A percentile compares a stretch with the other conserved stretches of the same genome.
phyloP scores from a whole-genome alignment of 2,797 vertebrate genomes.

The Varecia variegata region DNA sequence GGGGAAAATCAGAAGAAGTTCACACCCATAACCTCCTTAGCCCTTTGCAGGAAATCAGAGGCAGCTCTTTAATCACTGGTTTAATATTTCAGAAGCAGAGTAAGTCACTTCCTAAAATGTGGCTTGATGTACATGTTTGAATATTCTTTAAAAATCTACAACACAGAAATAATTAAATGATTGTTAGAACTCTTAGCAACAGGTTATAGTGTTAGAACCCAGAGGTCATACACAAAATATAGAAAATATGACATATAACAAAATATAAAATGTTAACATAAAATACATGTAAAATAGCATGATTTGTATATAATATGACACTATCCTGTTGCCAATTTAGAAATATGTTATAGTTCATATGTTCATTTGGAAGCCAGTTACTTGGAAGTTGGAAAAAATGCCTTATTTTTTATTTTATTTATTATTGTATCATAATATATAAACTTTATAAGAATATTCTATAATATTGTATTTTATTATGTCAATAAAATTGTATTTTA shows the following conservation, averaged over 20 bases:
- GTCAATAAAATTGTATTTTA: background rate
- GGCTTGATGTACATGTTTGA: background rate
- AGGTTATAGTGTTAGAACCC: background rate
- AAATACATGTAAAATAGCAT: background rate
- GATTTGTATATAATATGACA: background rate
- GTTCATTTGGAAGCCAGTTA: background rate
- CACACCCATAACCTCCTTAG: background rate
- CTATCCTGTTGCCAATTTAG: background rate
- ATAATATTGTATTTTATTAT: background rate
- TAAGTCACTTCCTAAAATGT: background rate
- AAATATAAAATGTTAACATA: background rate
- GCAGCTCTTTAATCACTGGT: background rate
- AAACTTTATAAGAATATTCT: background rate
- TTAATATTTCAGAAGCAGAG: constrained; percentile 28
- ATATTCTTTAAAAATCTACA: background rate
- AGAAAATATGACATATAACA: background rate
- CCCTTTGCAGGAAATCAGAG: background rate
- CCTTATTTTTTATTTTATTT: background rate
- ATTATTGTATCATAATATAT: background rate
- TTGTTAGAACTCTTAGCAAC: background rate
- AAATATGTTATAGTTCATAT: background rate
- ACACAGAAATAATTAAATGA: background rate
- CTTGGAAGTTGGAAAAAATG: background rate
- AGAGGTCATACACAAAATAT: background rate
- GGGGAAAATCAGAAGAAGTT: background rate